A percentile compares a stretch with the other conserved stretches of the same genome.
Evolutionary conservation across 2,888 invertebrate species (phyloP).

Genomic region (Pharmacophagus antenor): DNA sequence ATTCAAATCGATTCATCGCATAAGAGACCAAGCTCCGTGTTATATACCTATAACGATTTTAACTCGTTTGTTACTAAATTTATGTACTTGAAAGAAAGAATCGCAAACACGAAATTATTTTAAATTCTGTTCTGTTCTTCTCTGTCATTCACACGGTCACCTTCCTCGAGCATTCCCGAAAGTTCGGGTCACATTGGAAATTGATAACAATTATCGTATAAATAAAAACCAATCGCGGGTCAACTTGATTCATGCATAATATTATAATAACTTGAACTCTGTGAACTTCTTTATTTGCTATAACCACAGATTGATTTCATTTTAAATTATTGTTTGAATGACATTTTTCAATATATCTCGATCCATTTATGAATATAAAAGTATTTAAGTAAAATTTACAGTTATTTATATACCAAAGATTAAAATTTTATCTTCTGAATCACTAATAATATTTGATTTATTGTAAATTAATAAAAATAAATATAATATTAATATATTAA

Average conservation of each 20-base stretch:
- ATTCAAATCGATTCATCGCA: constrained; percentile 45
- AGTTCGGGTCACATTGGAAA: constrained; percentile 38
- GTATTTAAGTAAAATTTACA: too few species aligned
- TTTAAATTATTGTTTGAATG: neutral
- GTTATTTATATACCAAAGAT: too few species aligned
- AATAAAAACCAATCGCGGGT: constrained; percentile 50
- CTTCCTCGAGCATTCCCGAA: constrained; percentile 32
- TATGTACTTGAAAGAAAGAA: constrained; percentile 53
- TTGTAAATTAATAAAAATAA: too few species aligned
- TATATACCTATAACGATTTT: constrained; percentile 59
- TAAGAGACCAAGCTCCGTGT: constrained; percentile 56
- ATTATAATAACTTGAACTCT: constrained; percentile 57
- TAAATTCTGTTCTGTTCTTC: constrained; percentile 30
- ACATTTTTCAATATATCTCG: too few species aligned
- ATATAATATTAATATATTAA: too few species aligned
- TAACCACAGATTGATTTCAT: constrained; percentile 1
- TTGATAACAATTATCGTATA: constrained; percentile 48
- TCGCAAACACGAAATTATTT: constrained; percentile 45
- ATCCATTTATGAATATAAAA: too few species aligned
- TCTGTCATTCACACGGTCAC: constrained; percentile 37
- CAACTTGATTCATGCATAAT: constrained; percentile 46
- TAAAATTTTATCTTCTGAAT: too few species aligned
- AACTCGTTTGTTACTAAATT: constrained; percentile 56
- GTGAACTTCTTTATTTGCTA: constrained; percentile 41
- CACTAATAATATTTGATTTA: too few species aligned